A percentile compares a stretch with the other conserved stretches of the same genome.
These are phyloP conservation scores for Podarcis raffonei DNA, from an alignment of 2,113 vertebrate species.

Conservation along the genomic window DNA sequence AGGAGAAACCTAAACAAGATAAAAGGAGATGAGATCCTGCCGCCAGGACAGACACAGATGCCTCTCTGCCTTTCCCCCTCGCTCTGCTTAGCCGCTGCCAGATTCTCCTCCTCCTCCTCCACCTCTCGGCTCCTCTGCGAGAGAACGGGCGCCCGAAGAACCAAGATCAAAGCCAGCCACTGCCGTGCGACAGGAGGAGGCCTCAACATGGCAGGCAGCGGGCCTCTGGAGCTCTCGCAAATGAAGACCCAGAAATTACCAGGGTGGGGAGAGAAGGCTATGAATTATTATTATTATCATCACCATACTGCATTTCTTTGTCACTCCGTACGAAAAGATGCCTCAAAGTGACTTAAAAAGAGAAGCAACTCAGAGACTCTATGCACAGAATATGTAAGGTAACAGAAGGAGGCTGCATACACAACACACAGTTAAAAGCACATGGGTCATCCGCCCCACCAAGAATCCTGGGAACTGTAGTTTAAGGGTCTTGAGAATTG, in stretches of 20 bases:
- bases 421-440: no score
- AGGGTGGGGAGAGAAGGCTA: neutral
- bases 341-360: no score
- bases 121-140: conserved; percentile 36
- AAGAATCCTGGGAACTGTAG: no score
- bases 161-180: conserved; percentile 33
- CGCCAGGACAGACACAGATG: conserved; percentile 78
- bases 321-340: neutral
- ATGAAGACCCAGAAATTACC: neutral
- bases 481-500: no score
- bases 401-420: no score
- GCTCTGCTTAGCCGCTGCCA: conserved; percentile 50
- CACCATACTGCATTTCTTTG: neutral
- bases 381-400: no score
- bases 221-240: conserved; percentile 28
- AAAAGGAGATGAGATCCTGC: conserved; percentile 91
- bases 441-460: no score
- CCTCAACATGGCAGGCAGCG: neutral
- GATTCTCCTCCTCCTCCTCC: neutral
- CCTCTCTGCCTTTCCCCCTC: conserved; percentile 74
- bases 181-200: conserved; percentile 5
- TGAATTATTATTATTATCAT: no score
- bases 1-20: conserved; percentile 99
- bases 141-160: conserved; percentile 12
- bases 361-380: no score